A percentile compares a stretch with the other conserved stretches of the same genome.
Evolutionary conservation across 2,113 vertebrate genomes (phyloP).

Genomic region (Mormoops blainvillei): DNA sequence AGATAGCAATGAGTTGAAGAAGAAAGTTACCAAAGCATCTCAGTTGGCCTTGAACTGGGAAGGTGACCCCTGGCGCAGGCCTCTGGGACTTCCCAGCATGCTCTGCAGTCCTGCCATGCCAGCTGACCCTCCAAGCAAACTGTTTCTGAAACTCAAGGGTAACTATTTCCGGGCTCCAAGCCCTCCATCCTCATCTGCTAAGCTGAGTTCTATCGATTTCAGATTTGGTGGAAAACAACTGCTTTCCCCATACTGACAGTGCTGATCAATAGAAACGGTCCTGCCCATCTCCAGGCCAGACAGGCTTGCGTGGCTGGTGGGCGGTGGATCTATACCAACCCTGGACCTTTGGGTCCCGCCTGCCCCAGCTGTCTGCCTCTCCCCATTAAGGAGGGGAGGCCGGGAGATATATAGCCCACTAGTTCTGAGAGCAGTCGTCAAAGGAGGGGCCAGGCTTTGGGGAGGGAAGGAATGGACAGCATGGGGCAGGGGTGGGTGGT

Average conservation of each 20-base stretch:
- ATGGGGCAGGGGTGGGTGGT: fast-evolving
- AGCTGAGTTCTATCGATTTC: constrained; percentile 16
- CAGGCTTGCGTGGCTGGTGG: background rate
- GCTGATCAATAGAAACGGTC: background rate
- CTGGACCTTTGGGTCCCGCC: background rate
- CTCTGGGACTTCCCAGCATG: background rate
- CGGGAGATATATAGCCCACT: background rate
- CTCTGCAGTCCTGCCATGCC: background rate
- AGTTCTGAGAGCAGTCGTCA: background rate
- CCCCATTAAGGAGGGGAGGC: background rate
- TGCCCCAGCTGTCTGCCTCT: background rate
- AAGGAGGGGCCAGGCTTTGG: background rate
- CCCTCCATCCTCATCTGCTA: background rate
- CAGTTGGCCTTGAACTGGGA: background rate
- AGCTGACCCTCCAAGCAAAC: background rate
- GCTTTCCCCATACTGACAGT: background rate
- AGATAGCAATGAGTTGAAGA: background rate
- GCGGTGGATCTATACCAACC: background rate
- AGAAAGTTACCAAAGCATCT: background rate
- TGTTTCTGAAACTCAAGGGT: background rate
- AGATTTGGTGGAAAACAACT: constrained; percentile 44
- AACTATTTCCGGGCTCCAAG: constrained; percentile 17
- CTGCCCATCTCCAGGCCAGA: background rate
- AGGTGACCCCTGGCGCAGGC: background rate
- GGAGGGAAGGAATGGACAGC: background rate